Evolutionary conservation across 2,797 vertebrate genomes (phyloP).

Genomic region (Phalanger gymnotis): DNA sequence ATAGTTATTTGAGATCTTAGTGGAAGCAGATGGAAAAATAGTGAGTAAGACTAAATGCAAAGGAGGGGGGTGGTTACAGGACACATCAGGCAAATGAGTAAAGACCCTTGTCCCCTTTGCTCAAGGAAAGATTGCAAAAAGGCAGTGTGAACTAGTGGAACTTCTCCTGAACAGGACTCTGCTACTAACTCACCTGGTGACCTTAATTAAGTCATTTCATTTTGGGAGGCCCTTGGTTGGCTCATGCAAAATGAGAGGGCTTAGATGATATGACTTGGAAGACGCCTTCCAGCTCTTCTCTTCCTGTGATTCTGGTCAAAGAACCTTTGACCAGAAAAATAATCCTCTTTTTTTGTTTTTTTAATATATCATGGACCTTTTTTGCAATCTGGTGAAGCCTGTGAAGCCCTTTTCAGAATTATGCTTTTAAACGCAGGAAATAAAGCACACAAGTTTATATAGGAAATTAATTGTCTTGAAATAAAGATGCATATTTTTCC

Average conservation of each 20-base stretch:
- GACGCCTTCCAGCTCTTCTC: not conserved
- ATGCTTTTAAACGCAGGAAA: not conserved
- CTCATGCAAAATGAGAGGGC: not conserved
- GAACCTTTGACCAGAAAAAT: not conserved
- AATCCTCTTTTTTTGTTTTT: not conserved
- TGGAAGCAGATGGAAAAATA: not conserved
- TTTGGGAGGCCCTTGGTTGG: not conserved
- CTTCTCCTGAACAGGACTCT: not conserved
- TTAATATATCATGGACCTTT: not conserved
- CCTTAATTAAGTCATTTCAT: not conserved
- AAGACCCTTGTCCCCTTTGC: not conserved
- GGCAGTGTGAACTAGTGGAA: not conserved
- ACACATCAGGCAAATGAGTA: not conserved
- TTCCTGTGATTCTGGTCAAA: not conserved
- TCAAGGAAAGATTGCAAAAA: not conserved
- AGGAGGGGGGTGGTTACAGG: not conserved
- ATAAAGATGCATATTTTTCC: not conserved
- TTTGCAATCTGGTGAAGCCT: too few relatives aligned
- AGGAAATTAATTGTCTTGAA: not conserved
- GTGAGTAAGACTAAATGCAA: not conserved
- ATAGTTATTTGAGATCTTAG: not conserved
- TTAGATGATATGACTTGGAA: not conserved
- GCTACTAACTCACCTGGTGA: not conserved
- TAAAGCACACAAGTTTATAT: not conserved
- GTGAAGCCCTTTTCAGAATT: not conserved